Evolutionary conservation across 1,140 invertebrate species (phyloP), one percentile per base, ranked within the genome.

Genomic region (Hormaphis cornu): DNA sequence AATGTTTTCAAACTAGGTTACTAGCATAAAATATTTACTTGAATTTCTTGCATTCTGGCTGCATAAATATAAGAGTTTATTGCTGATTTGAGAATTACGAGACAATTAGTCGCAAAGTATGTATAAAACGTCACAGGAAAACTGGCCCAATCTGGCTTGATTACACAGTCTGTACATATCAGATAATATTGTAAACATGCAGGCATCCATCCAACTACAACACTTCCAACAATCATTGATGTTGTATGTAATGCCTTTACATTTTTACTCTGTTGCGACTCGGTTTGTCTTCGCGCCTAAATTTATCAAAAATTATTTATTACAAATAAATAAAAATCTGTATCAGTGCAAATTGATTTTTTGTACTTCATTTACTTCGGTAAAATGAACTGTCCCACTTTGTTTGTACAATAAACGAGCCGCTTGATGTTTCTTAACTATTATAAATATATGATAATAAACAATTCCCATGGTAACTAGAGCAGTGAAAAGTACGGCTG

Each of bases 1-100:
- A n/a, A n/a, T n/a, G n/a, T n/a, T n/a, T n/a, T n/a, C n/a, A n/a
- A n/a, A n/a, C n/a, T n/a, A n/a, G n/a, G n/a, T n/a, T n/a, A n/a
- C n/a, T n/a, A n/a, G n/a, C 22, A n/a, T 20, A 48, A 37, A 56
- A 56, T 40, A 18, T 30, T 58, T 75, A 83, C 82, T 78, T 83
- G 81, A 48, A 86, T 84, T 70, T 87, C 85, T 30, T 81, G 79
- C 81, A 88, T 86, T 53, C 87, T 75, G 2, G 84, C 81, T 3
- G 85, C 84, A 74, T 88, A 89, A 42, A 88, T 87, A 48, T 88
- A 83, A 0, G 86, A 86, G 76, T 88, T 86, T 28, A 82, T 79
- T 9, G 86, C 73, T 20, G 84, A 83, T 74, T 88, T 88, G 16
- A 85, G 73, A 10, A 87, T 81, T 16, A 87, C 76, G 7, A 88